Evolutionary conservation across 2,797 vertebrate genomes (phyloP), one percentile per base, ranked within the genome.

Genomic region (Tachyglossus aculeatus): DNA sequence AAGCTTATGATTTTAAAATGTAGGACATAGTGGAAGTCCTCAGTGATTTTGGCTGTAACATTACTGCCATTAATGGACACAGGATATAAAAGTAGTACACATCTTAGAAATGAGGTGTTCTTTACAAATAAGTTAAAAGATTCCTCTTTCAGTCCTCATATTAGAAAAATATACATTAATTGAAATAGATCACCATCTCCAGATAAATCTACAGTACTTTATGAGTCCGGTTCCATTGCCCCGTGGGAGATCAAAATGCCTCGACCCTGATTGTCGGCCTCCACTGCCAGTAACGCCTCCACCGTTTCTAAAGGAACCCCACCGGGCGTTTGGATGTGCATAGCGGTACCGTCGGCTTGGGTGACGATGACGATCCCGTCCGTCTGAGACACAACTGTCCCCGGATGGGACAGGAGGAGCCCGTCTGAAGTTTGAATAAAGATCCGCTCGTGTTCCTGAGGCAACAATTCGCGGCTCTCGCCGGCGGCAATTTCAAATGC

Each of bases 361-460:
- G 95, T 94, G 37, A 95, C 92, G 0, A 94, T 93, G 33, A 96
- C 90, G 0, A 92, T 85, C 29, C 90, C 90, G n/a, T 95, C 94
- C 6, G 80, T 85, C 67, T 57, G 74, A 25, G 95, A 86, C 69
- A 88, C 81, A 16, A 89, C 39, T 34, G 78, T 78, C 9, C 93
- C 92, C 3, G 90, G 79, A 29, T 93, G 88, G 76, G 95, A 90
- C 67, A 96, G 86, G 10, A 94, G 88, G 29, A 95, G 80, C 51
- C 91, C 90, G 1, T 90, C 92, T 8, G 94, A 89, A 3, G 94
- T 94, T 82, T 94, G 93, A 86, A 95, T 93, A 68, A 94, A 94
- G 70, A 95, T 89, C 57, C 88, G 86, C 61, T 91, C 87, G 0
- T 92, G 90, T 80, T 92, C 92, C 60, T 91, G 89, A 85, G 85